Percentiles rank a stretch among this genome's conserved stretches.
These are phyloP conservation scores for Perodicticus potto DNA, from an alignment of 2,797 vertebrate species.

Conservation along the genomic window DNA sequence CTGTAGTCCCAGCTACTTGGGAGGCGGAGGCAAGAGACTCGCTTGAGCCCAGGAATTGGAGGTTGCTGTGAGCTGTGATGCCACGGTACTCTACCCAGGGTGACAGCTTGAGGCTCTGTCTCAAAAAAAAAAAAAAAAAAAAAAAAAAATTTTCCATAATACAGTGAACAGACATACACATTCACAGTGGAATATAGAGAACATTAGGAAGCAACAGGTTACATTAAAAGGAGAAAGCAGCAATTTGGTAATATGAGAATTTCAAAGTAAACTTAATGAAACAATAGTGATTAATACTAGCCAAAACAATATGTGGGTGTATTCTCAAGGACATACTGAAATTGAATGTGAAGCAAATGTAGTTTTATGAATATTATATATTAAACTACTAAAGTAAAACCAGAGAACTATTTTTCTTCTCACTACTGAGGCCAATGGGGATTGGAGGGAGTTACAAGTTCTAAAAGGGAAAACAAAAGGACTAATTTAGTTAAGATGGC, in stretches of 20 bases:
- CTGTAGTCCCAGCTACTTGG: too few relatives aligned
- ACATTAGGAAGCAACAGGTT: not conserved
- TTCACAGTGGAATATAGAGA: not conserved
- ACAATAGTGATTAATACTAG: conserved; percentile 47
- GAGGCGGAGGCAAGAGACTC: too few relatives aligned
- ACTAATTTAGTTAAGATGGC: not conserved
- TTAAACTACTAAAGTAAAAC: conserved; percentile 39
- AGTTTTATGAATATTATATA: conserved; percentile 60
- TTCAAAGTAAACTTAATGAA: conserved; percentile 54
- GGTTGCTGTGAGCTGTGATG: too few relatives aligned
- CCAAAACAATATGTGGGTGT: not conserved
- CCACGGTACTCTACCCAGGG: too few relatives aligned
- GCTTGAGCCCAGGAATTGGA: too few relatives aligned
- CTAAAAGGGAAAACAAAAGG: not conserved
- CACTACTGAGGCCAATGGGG: not conserved
- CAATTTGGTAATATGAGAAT: not conserved
- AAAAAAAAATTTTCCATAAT: too few relatives aligned
- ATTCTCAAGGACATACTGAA: conserved; percentile 45
- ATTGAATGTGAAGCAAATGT: not conserved
- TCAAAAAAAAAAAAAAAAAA: too few relatives aligned
- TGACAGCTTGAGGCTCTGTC: too few relatives aligned
- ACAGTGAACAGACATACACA: not conserved
- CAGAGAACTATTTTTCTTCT: conserved; percentile 35
- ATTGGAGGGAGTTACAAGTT: not conserved
- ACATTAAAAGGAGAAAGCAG: conserved; percentile 23